These are phyloP conservation scores for Rhyzopertha dominica DNA, from an alignment of 1,140 invertebrate genomes.

Conservation along the genomic window DNA sequence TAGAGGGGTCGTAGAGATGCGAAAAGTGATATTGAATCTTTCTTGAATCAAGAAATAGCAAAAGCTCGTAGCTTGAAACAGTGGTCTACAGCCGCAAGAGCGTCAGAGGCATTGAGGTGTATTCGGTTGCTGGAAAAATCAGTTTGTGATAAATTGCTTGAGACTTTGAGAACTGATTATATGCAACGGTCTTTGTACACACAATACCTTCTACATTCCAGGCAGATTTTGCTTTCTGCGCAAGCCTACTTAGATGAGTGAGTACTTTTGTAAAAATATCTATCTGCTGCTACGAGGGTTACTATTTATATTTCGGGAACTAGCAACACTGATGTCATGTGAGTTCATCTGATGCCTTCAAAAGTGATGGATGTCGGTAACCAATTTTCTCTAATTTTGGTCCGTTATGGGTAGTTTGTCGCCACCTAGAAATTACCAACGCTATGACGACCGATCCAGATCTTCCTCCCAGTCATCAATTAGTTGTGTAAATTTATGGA, in stretches of 20 bases:
- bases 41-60: slow-evolving; percentile 76
- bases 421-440: too few species aligned
- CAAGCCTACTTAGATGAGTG: slow-evolving; percentile 71
- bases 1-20: slow-evolving; percentile 11
- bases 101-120: slow-evolving; percentile 77
- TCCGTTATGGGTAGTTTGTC: too few species aligned
- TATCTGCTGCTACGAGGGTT: too few species aligned
- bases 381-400: too few species aligned
- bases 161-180: slow-evolving; percentile 77
- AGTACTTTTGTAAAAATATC: slow-evolving; percentile 44
- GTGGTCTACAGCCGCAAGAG: slow-evolving; percentile 73
- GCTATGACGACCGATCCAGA: too few species aligned
- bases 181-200: slow-evolving; percentile 73
- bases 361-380: too few species aligned
- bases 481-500: too few species aligned
- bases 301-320: too few species aligned
- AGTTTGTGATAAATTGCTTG: slow-evolving; percentile 70
- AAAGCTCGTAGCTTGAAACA: slow-evolving; percentile 85
- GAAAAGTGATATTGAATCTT: slow-evolving; percentile 63
- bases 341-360: too few species aligned
- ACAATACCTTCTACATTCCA: slow-evolving; percentile 77
- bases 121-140: slow-evolving; percentile 67
- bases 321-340: too few species aligned
- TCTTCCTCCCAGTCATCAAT: too few species aligned
- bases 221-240: slow-evolving; percentile 76